Evolutionary conservation across 2,113 vertebrate species (phyloP), one percentile per base, ranked within the genome.

Genomic region (Gasterosteus nipponicus): DNA sequence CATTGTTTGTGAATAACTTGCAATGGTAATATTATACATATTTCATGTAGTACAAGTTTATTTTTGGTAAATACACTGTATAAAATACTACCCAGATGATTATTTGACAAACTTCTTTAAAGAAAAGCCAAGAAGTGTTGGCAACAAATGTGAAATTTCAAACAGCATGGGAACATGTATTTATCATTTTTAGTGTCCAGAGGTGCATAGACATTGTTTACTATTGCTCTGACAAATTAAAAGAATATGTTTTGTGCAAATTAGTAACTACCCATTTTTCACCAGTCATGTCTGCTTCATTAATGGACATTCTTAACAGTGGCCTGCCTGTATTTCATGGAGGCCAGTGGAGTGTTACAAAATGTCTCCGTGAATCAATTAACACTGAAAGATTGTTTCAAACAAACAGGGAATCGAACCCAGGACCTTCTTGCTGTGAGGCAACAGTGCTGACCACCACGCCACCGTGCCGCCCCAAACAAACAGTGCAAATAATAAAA

Each of bases 81-180:
- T 2, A 66, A 4, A 53, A 57, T 5, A 6, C 35, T 38, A 1
- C 7, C 16, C 2, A 67, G 38, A 51, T 66, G 19, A 19, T 18
- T 39, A 16, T 33, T 60, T 53, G 22, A 61, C 19, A n/a, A 46
- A 16, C 18, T 8, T 60, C 9, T 42, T 38, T 57, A 41, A 70
- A 47, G 7, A 19, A 57, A 8, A 49, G 31, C 16, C 16, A 22
- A 58, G 7, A 11, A 49, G n/a, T 56, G 3, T 57, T 29, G 59
- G 16, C 33, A 41, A 42, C 41, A 71, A 31, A 42, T 56, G 58
- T 46, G 58, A 2, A 53, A 51, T 62, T 42, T 76, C 54, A 11
- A 42, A 22, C 26, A 44, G 14, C 60, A 19, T 35, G 38, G 57
- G 54, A 62, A 22, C 19, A 14, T 53, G 42, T 18, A 7, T 46